A percentile compares a stretch with the other conserved stretches of the same genome.
phyloP scores from a whole-genome alignment of 2,888 invertebrate genomes.

The Andrena bucephala region DNA sequence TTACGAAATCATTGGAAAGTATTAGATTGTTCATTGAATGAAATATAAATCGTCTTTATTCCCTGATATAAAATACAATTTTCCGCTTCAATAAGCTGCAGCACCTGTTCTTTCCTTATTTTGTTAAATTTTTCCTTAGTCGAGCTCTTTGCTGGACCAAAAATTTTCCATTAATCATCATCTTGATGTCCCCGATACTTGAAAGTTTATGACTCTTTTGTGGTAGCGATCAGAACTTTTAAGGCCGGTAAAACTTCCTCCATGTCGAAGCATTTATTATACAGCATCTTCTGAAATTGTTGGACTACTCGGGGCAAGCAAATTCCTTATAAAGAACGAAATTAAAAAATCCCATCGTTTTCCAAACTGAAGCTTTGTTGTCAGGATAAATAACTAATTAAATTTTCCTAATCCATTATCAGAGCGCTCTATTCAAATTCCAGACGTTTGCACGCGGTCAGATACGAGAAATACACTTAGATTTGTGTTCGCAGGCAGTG shows the following conservation, averaged over 20 bases:
- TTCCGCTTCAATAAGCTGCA: background rate
- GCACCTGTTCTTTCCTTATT: background rate
- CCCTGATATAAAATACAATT: background rate
- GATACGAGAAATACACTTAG: background rate
- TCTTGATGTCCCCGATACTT: background rate
- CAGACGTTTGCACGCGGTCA: background rate
- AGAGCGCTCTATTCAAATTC: background rate
- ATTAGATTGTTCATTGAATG: background rate
- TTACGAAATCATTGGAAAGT: background rate
- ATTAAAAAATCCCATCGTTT: background rate
- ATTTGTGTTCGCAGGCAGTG: background rate
- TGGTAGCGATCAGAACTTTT: background rate
- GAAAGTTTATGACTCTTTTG: background rate
- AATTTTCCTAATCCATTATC: background rate
- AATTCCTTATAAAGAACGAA: background rate
- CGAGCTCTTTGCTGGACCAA: background rate
- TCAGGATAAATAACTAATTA: background rate
- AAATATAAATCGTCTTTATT: background rate
- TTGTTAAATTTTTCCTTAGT: background rate
- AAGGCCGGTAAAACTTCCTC: background rate
- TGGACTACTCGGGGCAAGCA: background rate
- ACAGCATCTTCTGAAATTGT: background rate
- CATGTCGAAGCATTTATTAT: background rate
- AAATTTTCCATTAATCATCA: slow-evolving; percentile 2
- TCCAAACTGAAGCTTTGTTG: background rate